phyloP scores from a whole-genome alignment of 1,140 invertebrate genomes.

The Holcopasites calliopsidis region DNA sequence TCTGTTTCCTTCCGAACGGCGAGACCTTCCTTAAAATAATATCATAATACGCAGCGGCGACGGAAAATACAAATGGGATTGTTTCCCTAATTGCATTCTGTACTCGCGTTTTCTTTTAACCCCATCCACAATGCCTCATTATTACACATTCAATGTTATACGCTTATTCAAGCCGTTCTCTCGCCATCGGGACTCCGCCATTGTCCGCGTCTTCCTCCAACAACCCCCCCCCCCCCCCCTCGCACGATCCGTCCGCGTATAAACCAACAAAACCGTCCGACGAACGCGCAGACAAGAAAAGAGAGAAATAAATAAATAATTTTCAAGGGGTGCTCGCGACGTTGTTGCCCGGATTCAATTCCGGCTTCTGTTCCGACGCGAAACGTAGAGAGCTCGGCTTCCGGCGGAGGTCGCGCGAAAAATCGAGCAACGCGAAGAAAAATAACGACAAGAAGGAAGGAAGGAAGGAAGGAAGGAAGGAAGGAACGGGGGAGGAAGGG shows the following conservation, averaged over 20 bases:
- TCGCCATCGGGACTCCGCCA: constrained; percentile 7
- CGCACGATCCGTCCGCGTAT: constrained; percentile 16
- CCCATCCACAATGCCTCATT: constrained; percentile 30
- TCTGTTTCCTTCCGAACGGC: constrained; percentile 25
- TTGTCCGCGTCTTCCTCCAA: constrained; percentile 16
- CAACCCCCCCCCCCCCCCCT: background rate
- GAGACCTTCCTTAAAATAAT: constrained; percentile 31
- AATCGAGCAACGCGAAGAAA: background rate
- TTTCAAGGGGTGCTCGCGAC: background rate
- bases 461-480: background rate
- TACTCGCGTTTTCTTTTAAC: constrained; percentile 22
- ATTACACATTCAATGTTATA: constrained; percentile 35
- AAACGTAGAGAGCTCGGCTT: background rate
- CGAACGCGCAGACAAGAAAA: background rate
- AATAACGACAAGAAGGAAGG: background rate
- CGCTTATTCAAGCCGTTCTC: constrained; percentile 24
- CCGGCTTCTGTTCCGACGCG: background rate
- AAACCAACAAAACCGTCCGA: constrained; percentile 3
- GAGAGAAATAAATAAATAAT: background rate
- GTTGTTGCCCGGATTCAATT: background rate
- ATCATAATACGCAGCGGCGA: constrained; percentile 4
- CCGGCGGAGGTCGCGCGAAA: background rate
- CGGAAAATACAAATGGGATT: constrained; percentile 31
- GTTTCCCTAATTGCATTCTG: constrained; percentile 46
- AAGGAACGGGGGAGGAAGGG: background rate